These are phyloP conservation scores for Aphelinus certus DNA, from an alignment of 1,140 invertebrate species.

Conservation along the genomic window DNA sequence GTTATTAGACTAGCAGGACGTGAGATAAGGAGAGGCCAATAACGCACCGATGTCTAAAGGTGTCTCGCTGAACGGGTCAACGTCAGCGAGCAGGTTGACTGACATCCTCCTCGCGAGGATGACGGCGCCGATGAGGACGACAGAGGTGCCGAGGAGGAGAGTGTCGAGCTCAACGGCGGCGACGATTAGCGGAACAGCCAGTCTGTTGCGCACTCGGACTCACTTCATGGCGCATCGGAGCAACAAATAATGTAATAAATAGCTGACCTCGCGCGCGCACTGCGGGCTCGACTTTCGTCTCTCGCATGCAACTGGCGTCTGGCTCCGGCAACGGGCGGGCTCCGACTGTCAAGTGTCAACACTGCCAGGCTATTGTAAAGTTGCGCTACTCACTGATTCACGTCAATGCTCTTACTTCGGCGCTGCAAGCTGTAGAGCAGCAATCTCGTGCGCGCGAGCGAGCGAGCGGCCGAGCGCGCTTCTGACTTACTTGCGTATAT, in stretches of 20 bases:
- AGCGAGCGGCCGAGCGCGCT: too few species aligned
- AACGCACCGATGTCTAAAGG: slow-evolving; percentile 39
- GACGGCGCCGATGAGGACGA: slow-evolving; percentile 9
- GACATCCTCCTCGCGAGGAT: slow-evolving; percentile 47
- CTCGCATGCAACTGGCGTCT: background rate
- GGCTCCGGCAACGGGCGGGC: slow-evolving; percentile 2
- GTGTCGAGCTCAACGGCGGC: slow-evolving; percentile 12
- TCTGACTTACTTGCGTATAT: too few species aligned
- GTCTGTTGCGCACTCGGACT: too few species aligned
- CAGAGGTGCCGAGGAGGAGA: slow-evolving; percentile 5
- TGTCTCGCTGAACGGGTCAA: slow-evolving; percentile 56
- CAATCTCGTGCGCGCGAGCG: too few species aligned
- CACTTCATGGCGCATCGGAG: background rate
- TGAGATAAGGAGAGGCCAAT: too few species aligned
- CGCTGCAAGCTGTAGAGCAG: too few species aligned
- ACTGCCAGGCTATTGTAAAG: too few species aligned
- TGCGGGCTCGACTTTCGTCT: background rate
- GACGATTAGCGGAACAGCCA: background rate
- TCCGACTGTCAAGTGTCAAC: background rate
- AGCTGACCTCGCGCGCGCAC: background rate
- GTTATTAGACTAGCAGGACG: too few species aligned
- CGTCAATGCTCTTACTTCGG: too few species aligned
- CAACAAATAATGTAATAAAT: background rate
- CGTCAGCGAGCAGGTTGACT: slow-evolving; percentile 38
- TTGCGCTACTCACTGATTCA: too few species aligned